Conservation (phyloP, 1,140 invertebrate species). For the Antheraea mylitta region DNA sequence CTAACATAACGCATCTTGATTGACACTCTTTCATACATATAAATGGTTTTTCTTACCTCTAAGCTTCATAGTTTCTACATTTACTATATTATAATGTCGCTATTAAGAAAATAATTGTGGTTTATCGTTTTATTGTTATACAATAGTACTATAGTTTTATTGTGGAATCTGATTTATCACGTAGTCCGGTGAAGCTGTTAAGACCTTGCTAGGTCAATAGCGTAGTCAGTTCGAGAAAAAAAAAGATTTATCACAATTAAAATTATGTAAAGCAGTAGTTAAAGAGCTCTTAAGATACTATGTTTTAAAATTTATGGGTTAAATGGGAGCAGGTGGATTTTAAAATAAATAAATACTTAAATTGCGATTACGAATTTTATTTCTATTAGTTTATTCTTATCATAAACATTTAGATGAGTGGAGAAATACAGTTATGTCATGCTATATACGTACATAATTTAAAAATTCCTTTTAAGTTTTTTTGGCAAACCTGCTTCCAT, state of each 20-base stretch:
- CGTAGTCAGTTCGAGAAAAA: too few relatives aligned
- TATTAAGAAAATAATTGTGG: too few relatives aligned
- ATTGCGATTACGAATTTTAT: slow-evolving; percentile 14
- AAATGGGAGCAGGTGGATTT: slow-evolving; percentile 61
- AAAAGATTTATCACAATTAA: background rate
- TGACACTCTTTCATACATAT: too few relatives aligned
- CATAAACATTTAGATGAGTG: background rate
- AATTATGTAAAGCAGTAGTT: background rate
- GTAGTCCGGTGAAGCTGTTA: too few relatives aligned
- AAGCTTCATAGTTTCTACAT: too few relatives aligned
- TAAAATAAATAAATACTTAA: slow-evolving; percentile 51
- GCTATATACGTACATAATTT: slow-evolving; percentile 6
- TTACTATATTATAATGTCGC: too few relatives aligned
- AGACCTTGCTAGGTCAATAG: too few relatives aligned
- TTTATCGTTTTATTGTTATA: too few relatives aligned
- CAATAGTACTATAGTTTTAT: too few relatives aligned
- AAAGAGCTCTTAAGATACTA: background rate
- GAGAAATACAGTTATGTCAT: background rate
- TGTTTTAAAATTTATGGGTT: slow-evolving; percentile 20
- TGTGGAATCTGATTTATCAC: background rate
- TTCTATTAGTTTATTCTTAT: slow-evolving; percentile 12
- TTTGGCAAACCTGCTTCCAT: slow-evolving; percentile 63
- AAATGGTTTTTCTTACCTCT: too few relatives aligned
- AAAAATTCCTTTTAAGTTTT: slow-evolving; percentile 11
- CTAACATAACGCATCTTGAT: too few relatives aligned